These are phyloP conservation scores for Mallateleia sp. DNA, from an alignment of 2,888 invertebrate genomes.

Conservation along the genomic window DNA sequence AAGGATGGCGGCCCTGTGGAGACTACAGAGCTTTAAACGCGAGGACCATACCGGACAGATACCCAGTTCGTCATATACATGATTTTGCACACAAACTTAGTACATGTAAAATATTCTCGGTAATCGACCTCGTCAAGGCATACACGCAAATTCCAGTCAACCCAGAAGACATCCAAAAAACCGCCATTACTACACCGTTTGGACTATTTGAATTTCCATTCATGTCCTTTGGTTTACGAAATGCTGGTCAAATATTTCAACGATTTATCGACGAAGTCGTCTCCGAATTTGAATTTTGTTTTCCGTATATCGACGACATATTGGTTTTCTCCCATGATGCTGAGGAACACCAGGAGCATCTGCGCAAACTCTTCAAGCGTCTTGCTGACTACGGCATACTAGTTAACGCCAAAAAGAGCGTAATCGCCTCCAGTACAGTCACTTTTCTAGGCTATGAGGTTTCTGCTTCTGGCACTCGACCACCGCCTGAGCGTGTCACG, in stretches of 20 bases:
- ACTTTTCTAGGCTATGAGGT: no score
- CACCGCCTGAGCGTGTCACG: no score
- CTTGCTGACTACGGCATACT: conserved; percentile 58
- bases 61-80: no score
- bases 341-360: conserved; percentile 67
- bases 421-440: no score
- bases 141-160: conserved; percentile 81
- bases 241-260: conserved; percentile 81
- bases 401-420: conserved; percentile 84
- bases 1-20: conserved; percentile 76
- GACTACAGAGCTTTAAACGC: conserved; percentile 81
- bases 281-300: conserved; percentile 54
- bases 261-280: conserved; percentile 78
- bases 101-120: conserved; percentile 75
- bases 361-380: conserved; percentile 59
- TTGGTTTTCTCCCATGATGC: no score
- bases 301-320: conserved; percentile 77
- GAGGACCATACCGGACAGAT: conserved; percentile 80
- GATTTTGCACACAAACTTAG: no score
- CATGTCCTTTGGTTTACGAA: conserved; percentile 84
- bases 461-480: no score
- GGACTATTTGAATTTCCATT: conserved; percentile 82
- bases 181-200: conserved; percentile 83
- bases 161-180: conserved; percentile 38
- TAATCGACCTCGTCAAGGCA: conserved; percentile 71